A percentile compares a stretch with the other conserved stretches of the same genome.
phyloP scores from a whole-genome alignment of 2,113 vertebrate species.

The Seriola aureovittata region DNA sequence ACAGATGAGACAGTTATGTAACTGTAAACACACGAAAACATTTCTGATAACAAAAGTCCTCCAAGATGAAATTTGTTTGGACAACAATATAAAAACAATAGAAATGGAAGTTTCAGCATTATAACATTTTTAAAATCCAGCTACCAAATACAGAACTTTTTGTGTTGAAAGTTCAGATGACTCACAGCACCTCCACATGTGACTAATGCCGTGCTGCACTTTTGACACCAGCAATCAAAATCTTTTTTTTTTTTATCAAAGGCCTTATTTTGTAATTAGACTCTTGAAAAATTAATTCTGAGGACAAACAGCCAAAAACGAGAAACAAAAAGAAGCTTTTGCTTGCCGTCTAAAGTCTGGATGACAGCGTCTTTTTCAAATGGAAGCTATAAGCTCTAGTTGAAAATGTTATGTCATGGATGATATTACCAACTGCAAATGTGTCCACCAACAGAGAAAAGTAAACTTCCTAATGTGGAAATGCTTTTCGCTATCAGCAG shows the following conservation, averaged over 20 bases:
- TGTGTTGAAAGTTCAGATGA: constrained; percentile 12
- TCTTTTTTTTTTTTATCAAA: too few species aligned
- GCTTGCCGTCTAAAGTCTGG: too few species aligned
- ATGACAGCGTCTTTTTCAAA: too few species aligned
- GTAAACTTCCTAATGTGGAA: neutral
- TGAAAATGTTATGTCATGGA: too few species aligned
- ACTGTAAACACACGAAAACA: constrained; percentile 2
- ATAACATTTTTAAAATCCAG: neutral
- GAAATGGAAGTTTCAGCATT: neutral
- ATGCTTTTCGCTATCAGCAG: neutral
- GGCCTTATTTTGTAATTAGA: neutral
- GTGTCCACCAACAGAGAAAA: neutral
- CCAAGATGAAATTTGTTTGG: neutral
- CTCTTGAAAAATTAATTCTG: neutral
- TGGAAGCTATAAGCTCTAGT: too few species aligned
- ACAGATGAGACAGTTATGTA: constrained; percentile 52
- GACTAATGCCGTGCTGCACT: constrained; percentile 23
- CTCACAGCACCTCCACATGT: neutral
- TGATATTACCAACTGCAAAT: neutral
- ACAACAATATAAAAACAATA: neutral
- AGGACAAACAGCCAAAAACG: too few species aligned
- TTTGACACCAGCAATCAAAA: neutral
- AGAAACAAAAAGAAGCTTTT: too few species aligned
- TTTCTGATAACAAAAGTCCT: constrained; percentile 16
- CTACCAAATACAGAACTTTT: neutral